Conservation (phyloP, 2,888 invertebrate genomes). For the Parascotia fuliginaria region DNA sequence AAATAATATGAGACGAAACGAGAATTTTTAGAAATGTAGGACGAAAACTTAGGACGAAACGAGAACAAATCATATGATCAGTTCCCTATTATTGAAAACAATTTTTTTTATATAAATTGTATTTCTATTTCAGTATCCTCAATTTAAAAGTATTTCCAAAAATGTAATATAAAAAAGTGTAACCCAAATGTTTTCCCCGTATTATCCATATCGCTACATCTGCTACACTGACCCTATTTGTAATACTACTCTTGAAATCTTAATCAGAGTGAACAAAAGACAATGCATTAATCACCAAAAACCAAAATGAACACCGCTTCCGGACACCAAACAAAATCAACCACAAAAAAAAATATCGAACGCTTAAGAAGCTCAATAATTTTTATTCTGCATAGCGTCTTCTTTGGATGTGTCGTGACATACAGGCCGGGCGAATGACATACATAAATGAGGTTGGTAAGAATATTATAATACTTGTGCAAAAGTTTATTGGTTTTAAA, state of each 20-base stretch:
- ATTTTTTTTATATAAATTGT: too few species aligned
- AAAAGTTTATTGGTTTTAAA: too few species aligned
- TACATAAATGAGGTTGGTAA: not conserved
- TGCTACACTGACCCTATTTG: slow-evolving; percentile 37
- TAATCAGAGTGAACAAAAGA: slow-evolving; percentile 37
- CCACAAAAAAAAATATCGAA: slow-evolving; percentile 51
- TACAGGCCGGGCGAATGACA: slow-evolving; percentile 14
- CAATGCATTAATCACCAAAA: slow-evolving; percentile 52
- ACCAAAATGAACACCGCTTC: slow-evolving; percentile 52
- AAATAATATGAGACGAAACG: too few species aligned
- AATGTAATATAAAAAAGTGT: not conserved
- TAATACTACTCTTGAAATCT: slow-evolving; percentile 43
- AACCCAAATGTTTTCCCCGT: not conserved
- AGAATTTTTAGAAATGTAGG: too few species aligned
- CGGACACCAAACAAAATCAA: slow-evolving; percentile 55
- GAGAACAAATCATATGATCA: too few species aligned
- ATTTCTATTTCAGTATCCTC: too few species aligned
- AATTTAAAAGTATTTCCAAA: too few species aligned
- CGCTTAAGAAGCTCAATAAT: slow-evolving; percentile 56
- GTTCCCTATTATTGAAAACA: too few species aligned
- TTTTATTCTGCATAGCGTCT: slow-evolving; percentile 54
- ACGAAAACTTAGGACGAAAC: too few species aligned
- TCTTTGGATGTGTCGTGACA: slow-evolving; percentile 30
- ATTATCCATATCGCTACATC: slow-evolving; percentile 21
- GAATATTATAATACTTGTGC: too few species aligned